phyloP scores from a whole-genome alignment of 2,797 vertebrate species.

The Odontamblyopus rebecca region DNA sequence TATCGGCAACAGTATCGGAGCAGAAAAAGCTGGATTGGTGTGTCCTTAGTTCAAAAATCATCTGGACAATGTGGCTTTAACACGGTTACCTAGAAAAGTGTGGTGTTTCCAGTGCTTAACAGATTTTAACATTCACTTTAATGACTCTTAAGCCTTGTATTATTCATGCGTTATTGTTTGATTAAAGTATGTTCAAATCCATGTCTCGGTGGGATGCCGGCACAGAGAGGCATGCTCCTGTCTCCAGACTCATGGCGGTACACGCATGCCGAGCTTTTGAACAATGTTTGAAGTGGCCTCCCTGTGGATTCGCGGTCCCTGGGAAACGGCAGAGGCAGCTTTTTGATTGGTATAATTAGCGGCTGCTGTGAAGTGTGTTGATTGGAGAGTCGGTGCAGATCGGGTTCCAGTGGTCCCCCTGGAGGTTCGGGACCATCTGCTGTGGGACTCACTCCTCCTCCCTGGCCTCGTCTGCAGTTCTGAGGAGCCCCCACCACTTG shows the following conservation, averaged over 20 bases:
- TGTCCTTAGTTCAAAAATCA: no score
- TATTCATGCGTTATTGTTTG: constrained; percentile 3
- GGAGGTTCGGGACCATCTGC: constrained; percentile 8
- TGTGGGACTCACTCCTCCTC: constrained; percentile 5
- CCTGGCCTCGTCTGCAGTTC: not conserved
- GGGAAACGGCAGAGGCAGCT: constrained; percentile 3
- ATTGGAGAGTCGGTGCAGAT: constrained; percentile 13
- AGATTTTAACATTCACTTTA: not conserved
- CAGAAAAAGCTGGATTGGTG: no score
- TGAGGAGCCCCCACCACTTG: not conserved
- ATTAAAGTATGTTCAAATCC: constrained; percentile 4
- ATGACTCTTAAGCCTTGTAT: not conserved
- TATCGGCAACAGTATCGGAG: no score
- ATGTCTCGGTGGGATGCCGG: not conserved
- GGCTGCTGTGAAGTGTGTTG: constrained; percentile 12
- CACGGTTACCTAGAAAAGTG: not conserved
- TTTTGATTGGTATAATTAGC: constrained; percentile 11
- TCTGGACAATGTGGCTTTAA: no score
- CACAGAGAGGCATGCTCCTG: not conserved
- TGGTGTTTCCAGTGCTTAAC: not conserved
- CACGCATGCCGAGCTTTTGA: not conserved
- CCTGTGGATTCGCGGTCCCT: constrained; percentile 2
- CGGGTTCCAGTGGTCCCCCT: constrained; percentile 4
- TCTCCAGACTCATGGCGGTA: not conserved
- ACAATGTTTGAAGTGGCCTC: constrained; percentile 10